Conservation (phyloP, 2,113 vertebrate species). For the Embiotoca jacksoni region DNA sequence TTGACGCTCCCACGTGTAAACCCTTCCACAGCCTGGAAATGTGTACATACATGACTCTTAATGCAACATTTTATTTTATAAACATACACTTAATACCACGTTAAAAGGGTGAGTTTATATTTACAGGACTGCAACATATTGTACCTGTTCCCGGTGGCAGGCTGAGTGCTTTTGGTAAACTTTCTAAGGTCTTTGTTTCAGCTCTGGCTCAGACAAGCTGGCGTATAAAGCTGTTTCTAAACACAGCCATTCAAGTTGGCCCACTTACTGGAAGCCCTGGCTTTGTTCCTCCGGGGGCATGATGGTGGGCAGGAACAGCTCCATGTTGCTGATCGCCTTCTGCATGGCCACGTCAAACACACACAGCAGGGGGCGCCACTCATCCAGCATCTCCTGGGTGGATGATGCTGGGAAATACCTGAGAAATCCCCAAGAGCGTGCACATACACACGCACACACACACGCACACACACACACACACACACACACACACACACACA, state of each 20-base stretch:
- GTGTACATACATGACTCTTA: conserved; percentile 16
- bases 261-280: conserved; percentile 92
- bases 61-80: conserved; percentile 1
- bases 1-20: conserved; percentile 27
- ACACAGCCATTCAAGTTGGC: conserved; percentile 23
- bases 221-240: conserved; percentile 4
- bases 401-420: conserved; percentile 92
- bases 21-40: conserved; percentile 7
- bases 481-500: conserved; percentile 1
- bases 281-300: conserved; percentile 91
- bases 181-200: conserved; percentile 28
- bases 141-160: conserved; percentile 14
- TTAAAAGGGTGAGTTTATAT: not conserved
- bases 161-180: not conserved
- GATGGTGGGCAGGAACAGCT: conserved; percentile 95
- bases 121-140: not conserved
- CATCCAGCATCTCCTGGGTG: conserved; percentile 93
- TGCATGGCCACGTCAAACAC: conserved; percentile 96
- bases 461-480: not conserved
- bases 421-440: not conserved
- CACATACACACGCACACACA: not conserved
- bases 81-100: not conserved
- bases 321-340: conserved; percentile 94
- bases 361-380: conserved; percentile 95
- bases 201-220: conserved; percentile 29